Evolutionary conservation across 2,113 vertebrate genomes (phyloP), one percentile per base, ranked within the genome.

Genomic region (Callionymus lyra): DNA sequence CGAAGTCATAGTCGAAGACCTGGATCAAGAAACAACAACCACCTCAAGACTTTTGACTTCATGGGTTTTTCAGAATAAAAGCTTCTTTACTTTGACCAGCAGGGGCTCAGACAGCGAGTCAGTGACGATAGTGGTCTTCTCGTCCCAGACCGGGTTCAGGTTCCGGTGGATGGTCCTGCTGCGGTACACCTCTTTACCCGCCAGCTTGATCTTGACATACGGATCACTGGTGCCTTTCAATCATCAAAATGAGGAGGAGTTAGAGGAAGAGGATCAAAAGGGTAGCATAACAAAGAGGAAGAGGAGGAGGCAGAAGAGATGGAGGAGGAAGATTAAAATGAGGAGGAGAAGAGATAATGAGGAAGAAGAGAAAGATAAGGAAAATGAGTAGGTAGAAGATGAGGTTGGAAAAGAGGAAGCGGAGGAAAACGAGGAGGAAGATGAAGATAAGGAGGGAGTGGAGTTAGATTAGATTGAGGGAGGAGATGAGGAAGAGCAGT

Each of bases 1-100:
- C 90, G 51, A 98, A 97, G 74, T 97, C 93, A 79, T 97, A 95
- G 69, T 98, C 94, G 79, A 94, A 98, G 33, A 98, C 94, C 94
- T 98, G 65, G 17, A 58, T 42, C 47, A 21, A 10, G 3, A 51
- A 39, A 34, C 43, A 38, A 1, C 46, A 5, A 11, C 40, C 34
- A 2, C 11, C 31, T 17, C 21, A 27, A 34, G 12, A 56, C 16
- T 6, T n/a, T 1, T 0, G 3, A 6, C 17, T 33, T 35, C 9
- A n/a, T n/a, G n/a, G n/a, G n/a, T n/a, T n/a, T n/a, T n/a, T n/a
- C n/a, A n/a, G n/a, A n/a, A n/a, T n/a, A 12, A 2, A 10, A 35
- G 10, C 12, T 12, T 35, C 6, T 13, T 85, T 69, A 98, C 94
- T 90, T 98, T 97, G 18, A 96, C 73, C 37, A 94, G 91, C 18